Percentiles rank a stretch among this genome's conserved stretches.
phyloP scores from a whole-genome alignment of 2,888 invertebrate genomes.

The Volucella inflata region DNA sequence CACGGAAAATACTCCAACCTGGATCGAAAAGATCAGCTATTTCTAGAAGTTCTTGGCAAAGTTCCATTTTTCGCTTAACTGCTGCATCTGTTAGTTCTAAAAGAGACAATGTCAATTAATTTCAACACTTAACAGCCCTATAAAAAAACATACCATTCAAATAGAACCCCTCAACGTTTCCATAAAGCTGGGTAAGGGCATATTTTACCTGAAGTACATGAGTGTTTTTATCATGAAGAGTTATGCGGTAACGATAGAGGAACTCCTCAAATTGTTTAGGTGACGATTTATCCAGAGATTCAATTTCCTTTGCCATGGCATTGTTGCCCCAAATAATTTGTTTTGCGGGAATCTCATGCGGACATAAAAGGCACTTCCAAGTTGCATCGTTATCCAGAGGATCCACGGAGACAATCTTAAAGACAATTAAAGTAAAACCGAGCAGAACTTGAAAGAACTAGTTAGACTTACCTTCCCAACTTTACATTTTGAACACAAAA shows the following conservation, averaged over 20 bases:
- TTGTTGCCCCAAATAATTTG: conserved; percentile 87
- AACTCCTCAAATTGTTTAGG: conserved; percentile 87
- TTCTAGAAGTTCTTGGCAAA: conserved; percentile 88
- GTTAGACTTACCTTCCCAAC: conserved; percentile 81
- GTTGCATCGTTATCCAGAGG: conserved; percentile 86
- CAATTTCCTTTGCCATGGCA: conserved; percentile 86
- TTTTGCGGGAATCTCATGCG: conserved; percentile 85
- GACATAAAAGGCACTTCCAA: conserved; percentile 89
- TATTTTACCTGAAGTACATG: conserved; percentile 88
- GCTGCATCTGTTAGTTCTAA: conserved; percentile 86
- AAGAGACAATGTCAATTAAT: conserved; percentile 76
- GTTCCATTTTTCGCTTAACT: conserved; percentile 86
- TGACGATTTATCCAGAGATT: conserved; percentile 84
- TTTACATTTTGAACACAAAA: conserved; percentile 87
- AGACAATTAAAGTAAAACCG: conserved; percentile 66
- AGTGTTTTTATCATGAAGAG: conserved; percentile 88
- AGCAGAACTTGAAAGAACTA: background rate
- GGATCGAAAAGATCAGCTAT: conserved; percentile 87
- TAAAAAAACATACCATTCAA: conserved; percentile 84
- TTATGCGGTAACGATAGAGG: conserved; percentile 86
- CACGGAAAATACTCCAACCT: conserved; percentile 87
- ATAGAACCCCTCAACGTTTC: conserved; percentile 85
- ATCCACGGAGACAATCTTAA: conserved; percentile 86
- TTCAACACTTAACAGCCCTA: background rate
- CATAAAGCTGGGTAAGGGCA: conserved; percentile 88